Percentiles rank a stretch among this genome's conserved stretches.
Conservation (phyloP, 2,797 vertebrate species). For the Lophotriccus pileatus region DNA sequence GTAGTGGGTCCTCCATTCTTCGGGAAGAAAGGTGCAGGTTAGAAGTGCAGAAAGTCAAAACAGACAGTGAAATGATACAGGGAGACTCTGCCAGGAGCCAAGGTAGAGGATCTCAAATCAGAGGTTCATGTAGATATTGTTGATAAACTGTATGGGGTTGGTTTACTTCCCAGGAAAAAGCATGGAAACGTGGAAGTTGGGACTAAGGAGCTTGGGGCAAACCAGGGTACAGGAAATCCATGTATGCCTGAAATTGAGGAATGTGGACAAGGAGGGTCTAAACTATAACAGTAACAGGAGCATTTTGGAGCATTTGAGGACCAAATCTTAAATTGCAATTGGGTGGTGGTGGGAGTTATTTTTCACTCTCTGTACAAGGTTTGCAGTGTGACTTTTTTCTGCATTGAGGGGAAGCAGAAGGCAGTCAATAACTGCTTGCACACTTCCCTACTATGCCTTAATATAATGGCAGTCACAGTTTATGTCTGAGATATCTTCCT, state of each 20-base stretch:
- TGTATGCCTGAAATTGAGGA: not conserved
- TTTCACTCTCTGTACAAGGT: not conserved
- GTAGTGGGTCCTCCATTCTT: not conserved
- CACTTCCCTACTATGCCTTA: not conserved
- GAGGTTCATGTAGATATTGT: not conserved
- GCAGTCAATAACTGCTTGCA: not conserved
- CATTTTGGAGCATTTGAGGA: not conserved
- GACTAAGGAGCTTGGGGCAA: not conserved
- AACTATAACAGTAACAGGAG: not conserved
- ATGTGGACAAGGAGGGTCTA: not conserved
- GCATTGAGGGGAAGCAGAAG: not conserved
- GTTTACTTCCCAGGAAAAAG: not conserved
- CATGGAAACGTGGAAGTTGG: not conserved
- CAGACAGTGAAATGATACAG: not conserved
- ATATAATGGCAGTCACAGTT: not conserved
- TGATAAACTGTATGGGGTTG: not conserved
- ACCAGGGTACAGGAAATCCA: not conserved
- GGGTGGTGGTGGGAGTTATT: rapidly evolving
- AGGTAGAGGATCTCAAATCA: not conserved
- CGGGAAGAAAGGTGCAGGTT: not conserved
- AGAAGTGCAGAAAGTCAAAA: not conserved
- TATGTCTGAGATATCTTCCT: not conserved
- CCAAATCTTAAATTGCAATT: not conserved
- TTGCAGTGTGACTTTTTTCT: not conserved
- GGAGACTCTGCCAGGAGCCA: not conserved